Conservation (phyloP, 1,140 invertebrate species). For the Wiebesia pumilae region DNA sequence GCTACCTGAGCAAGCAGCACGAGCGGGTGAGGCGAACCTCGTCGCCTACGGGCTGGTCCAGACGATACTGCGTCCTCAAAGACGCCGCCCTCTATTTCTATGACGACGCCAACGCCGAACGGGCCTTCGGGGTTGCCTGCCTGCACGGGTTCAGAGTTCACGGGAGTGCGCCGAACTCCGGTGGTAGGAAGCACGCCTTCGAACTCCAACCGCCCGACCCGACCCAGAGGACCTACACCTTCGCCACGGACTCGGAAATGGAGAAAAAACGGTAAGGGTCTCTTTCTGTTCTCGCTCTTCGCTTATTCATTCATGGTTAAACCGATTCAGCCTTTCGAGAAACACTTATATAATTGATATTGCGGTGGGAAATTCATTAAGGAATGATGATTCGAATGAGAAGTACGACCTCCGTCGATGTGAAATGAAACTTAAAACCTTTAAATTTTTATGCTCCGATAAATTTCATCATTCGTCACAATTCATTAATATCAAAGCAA, state of each 20-base stretch:
- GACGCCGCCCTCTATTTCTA: slow-evolving; percentile 97
- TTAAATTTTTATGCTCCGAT: no score
- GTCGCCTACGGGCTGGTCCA: slow-evolving; percentile 82
- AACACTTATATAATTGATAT: not conserved
- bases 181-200: slow-evolving; percentile 91
- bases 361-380: not conserved
- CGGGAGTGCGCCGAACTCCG: slow-evolving; percentile 81
- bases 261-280: slow-evolving; percentile 90
- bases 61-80: slow-evolving; percentile 95
- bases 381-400: not conserved
- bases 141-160: slow-evolving; percentile 96
- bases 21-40: slow-evolving; percentile 84
- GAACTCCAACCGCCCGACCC: slow-evolving; percentile 91
- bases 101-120: slow-evolving; percentile 88
- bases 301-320: not conserved
- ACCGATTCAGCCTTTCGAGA: not conserved
- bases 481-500: no score
- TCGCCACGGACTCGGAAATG: slow-evolving; percentile 94
- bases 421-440: no score
- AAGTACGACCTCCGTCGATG: no score
- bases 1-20: slow-evolving; percentile 87
- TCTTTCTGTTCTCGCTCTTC: slow-evolving; percentile 15
- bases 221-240: slow-evolving; percentile 91
- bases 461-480: no score
- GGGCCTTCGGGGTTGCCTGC: slow-evolving; percentile 92